phyloP scores from a whole-genome alignment of 2,797 vertebrate species.

The Valencia hispanica region DNA sequence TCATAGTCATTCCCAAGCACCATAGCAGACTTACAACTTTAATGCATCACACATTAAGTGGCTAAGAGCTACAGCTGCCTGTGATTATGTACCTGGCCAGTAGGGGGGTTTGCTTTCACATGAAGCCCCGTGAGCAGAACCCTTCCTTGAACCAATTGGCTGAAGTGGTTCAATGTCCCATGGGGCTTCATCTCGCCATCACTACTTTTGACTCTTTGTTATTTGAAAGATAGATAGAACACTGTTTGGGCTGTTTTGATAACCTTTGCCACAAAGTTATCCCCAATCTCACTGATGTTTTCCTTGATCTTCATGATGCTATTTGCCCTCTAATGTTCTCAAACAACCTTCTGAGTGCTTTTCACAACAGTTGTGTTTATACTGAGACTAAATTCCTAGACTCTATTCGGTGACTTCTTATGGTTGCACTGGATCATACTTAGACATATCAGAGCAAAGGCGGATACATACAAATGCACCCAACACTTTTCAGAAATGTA shows the following conservation, averaged over 20 bases:
- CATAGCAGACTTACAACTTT: no score
- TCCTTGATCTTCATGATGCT: neutral
- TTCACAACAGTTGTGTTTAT: neutral
- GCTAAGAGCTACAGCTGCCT: no score
- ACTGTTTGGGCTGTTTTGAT: neutral
- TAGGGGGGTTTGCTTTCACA: no score
- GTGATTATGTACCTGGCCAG: no score
- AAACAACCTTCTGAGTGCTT: neutral
- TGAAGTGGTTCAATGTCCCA: no score
- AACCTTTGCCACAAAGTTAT: neutral
- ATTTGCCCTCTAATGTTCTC: neutral
- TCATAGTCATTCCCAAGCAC: no score
- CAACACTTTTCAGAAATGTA: neutral
- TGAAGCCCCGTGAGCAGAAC: no score
- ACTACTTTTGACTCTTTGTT: neutral
- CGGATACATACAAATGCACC: neutral
- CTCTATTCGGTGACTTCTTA: neutral
- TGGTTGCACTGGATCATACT: neutral
- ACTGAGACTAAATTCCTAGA: neutral
- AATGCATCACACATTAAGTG: no score
- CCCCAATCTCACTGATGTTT: neutral
- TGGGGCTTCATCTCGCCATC: no score
- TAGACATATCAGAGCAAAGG: neutral
- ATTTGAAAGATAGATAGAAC: neutral
- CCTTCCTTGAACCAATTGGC: no score